phyloP scores from a whole-genome alignment of 2,888 invertebrate genomes.

The Drosophila gaucha region DNA sequence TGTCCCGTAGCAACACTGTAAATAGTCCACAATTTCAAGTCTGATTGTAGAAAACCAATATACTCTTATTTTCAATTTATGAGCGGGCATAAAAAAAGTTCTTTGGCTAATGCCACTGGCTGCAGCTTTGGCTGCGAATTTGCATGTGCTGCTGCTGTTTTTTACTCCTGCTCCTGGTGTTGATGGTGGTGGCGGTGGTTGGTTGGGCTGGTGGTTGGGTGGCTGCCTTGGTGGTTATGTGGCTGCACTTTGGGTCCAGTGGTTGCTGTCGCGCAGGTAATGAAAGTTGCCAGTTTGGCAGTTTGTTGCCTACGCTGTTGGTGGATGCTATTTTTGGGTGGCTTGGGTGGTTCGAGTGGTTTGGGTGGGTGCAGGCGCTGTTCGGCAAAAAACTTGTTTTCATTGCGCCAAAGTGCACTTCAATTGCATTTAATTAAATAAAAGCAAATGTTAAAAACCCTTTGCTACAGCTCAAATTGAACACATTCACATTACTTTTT shows the following conservation, averaged over 20 bases:
- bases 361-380: constrained; percentile 11
- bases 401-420: constrained; percentile 72
- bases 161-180: constrained; percentile 7
- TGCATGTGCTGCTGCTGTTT: constrained; percentile 58
- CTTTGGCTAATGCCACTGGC: constrained; percentile 35
- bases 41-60: not conserved
- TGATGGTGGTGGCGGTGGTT: constrained; percentile 11
- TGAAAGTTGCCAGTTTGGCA: constrained; percentile 53
- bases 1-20: too few relatives aligned
- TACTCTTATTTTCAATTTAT: not conserved
- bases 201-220: constrained; percentile 5
- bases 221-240: constrained; percentile 7
- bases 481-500: not conserved
- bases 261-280: constrained; percentile 56
- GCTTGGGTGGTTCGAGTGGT: not conserved
- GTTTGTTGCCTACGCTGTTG: constrained; percentile 11
- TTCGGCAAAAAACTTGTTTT: constrained; percentile 38
- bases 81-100: not conserved
- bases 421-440: constrained; percentile 74
- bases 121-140: constrained; percentile 52
- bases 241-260: constrained; percentile 49
- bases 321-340: not conserved
- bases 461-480: not conserved
- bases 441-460: constrained; percentile 20
- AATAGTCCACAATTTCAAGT: too few relatives aligned